phyloP scores from a whole-genome alignment of 2,113 vertebrate species.

The Hippolais icterina region DNA sequence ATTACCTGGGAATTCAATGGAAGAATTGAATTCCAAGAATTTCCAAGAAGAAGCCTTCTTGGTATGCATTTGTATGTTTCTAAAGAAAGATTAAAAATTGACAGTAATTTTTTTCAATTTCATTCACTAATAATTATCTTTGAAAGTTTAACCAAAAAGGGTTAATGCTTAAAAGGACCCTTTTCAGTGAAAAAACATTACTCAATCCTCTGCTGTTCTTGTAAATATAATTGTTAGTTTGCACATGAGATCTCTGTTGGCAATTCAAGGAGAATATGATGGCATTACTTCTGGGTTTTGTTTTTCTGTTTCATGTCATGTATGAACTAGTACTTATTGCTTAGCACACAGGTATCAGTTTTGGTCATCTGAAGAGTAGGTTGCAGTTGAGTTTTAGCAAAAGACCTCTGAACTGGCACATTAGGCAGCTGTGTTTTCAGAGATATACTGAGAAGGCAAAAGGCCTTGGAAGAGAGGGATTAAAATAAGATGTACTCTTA shows the following conservation, averaged over 20 bases:
- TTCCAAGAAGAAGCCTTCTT: neutral
- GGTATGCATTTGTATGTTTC: neutral
- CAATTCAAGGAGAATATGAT: neutral
- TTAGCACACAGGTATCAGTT: neutral
- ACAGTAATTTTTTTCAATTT: neutral
- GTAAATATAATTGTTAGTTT: neutral
- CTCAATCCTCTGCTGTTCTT: neutral
- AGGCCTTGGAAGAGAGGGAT: neutral
- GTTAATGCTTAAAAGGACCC: neutral
- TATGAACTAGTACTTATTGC: neutral
- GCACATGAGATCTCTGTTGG: neutral
- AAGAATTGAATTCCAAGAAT: neutral
- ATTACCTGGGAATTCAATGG: neutral
- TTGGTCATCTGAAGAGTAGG: neutral
- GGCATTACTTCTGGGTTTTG: neutral
- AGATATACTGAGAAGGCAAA: neutral
- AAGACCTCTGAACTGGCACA: neutral
- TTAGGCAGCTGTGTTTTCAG: neutral
- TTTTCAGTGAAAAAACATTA: neutral
- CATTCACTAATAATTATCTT: neutral
- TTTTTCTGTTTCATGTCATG: neutral
- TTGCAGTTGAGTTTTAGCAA: neutral
- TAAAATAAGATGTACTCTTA: neutral
- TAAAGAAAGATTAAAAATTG: neutral
- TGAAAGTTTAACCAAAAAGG: neutral